Percentiles rank a stretch among this genome's conserved stretches.
Evolutionary conservation across 2,888 invertebrate species (phyloP).

Genomic region (Lycophotia porphyrea): DNA sequence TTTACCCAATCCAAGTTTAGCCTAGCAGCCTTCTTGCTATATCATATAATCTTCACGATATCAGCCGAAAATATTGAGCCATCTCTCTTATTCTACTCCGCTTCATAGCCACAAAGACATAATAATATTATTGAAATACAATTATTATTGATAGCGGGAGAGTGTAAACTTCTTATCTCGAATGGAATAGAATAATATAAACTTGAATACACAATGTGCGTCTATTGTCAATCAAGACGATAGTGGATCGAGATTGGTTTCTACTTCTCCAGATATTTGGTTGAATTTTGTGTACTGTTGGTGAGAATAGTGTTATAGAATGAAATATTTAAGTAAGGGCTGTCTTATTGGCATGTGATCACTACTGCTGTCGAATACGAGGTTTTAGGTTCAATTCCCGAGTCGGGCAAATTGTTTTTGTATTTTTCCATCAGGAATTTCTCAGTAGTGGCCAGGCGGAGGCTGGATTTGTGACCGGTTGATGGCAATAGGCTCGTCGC

Average conservation of each 20-base stretch:
- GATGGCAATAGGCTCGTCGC: too few relatives aligned
- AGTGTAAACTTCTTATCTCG: slow-evolving; percentile 50
- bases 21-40: too few relatives aligned
- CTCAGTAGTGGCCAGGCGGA: too few relatives aligned
- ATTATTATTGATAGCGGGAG: slow-evolving; percentile 17
- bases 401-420: too few relatives aligned
- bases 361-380: too few relatives aligned
- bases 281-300: slow-evolving; percentile 38
- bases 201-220: slow-evolving; percentile 26
- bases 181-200: slow-evolving; percentile 40
- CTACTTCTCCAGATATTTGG: slow-evolving; percentile 35
- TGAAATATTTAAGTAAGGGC: not conserved
- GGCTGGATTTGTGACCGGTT: too few relatives aligned
- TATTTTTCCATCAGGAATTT: too few relatives aligned
- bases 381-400: too few relatives aligned
- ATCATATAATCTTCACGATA: not conserved
- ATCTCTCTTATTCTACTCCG: not conserved
- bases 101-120: not conserved
- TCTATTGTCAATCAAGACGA: slow-evolving; percentile 60
- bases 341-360: too few relatives aligned
- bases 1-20: too few relatives aligned
- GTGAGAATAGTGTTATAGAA: slow-evolving; percentile 13
- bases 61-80: not conserved
- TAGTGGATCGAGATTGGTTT: slow-evolving; percentile 30
- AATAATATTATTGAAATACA: slow-evolving; percentile 14